A percentile compares a stretch with the other conserved stretches of the same genome.
phyloP scores from a whole-genome alignment of 2,797 vertebrate species.

The Melanotaenia nigrans region DNA sequence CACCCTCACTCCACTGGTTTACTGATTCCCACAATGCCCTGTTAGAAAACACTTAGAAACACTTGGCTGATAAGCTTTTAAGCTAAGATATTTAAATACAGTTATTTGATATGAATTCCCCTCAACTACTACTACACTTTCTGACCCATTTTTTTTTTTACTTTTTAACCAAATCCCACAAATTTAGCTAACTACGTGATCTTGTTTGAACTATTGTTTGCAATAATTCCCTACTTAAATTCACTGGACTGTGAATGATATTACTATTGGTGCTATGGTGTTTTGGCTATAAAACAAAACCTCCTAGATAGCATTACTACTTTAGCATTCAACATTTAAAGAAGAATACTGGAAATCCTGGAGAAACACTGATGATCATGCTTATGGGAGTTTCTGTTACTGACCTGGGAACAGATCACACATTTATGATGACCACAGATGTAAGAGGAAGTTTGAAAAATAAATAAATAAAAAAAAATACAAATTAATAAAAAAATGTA shows the following conservation, averaged over 20 bases:
- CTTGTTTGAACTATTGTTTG: neutral
- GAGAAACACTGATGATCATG: constrained; percentile 45
- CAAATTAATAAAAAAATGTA: constrained; percentile 28
- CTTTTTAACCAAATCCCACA: neutral
- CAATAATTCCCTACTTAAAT: neutral
- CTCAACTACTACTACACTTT: neutral
- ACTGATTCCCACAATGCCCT: neutral
- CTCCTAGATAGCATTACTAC: neutral
- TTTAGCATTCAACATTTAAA: constrained; percentile 36
- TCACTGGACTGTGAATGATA: neutral
- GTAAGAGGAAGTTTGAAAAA: constrained; percentile 12
- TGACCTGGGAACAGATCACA: constrained; percentile 62
- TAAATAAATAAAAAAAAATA: neutral
- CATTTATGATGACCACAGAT: constrained; percentile 35
- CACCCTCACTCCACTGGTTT: neutral
- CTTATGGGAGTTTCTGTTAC: constrained; percentile 37
- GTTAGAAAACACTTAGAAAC: neutral
- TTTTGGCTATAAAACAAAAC: constrained; percentile 36
- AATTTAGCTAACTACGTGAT: neutral
- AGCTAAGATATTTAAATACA: neutral
- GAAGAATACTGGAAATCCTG: constrained; percentile 17
- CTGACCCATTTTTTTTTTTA: neutral
- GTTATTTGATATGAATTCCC: neutral
- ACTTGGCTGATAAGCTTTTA: neutral
- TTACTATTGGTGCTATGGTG: neutral